Evolutionary conservation across 2,888 invertebrate genomes (phyloP).

Genomic region (Empis livida): DNA sequence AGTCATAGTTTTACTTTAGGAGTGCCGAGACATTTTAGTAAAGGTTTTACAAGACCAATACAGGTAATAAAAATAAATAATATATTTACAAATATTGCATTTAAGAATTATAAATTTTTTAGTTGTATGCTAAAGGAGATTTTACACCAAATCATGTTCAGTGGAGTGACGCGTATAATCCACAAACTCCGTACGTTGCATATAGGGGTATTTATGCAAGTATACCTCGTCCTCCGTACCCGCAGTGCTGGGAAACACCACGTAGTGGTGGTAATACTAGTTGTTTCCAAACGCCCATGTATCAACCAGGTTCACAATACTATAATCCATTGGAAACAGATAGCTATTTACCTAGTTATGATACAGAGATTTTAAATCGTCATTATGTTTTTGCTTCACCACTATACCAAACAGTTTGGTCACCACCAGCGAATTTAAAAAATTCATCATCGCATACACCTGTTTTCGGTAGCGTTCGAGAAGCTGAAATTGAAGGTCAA

Average conservation of each 20-base stretch:
- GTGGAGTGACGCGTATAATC: constrained; percentile 51
- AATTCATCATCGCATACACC: constrained; percentile 35
- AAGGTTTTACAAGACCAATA: constrained; percentile 79
- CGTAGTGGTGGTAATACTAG: constrained; percentile 29
- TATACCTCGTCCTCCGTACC: constrained; percentile 30
- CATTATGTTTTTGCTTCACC: constrained; percentile 36
- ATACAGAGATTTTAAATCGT: constrained; percentile 32
- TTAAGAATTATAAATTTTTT: not conserved
- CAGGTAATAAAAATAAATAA: constrained; percentile 32
- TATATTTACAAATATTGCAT: not conserved
- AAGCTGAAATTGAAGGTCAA: constrained; percentile 28
- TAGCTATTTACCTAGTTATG: constrained; percentile 35
- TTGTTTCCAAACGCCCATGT: constrained; percentile 35
- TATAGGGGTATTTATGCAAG: constrained; percentile 42
- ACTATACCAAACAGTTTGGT: constrained; percentile 35
- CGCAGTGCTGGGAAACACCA: constrained; percentile 19
- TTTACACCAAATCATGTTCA: constrained; percentile 47
- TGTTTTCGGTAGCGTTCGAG: constrained; percentile 32
- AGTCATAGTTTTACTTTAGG: constrained; percentile 77
- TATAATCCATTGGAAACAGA: constrained; percentile 36
- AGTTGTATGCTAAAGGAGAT: constrained; percentile 48
- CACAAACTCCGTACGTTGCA: constrained; percentile 47
- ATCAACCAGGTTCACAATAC: constrained; percentile 31
- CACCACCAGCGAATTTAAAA: constrained; percentile 32
- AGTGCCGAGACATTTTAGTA: constrained; percentile 67